Percentiles rank a stretch among this genome's conserved stretches.
Evolutionary conservation across 2,113 vertebrate genomes (phyloP).

Genomic region (Xerus inauris): DNA sequence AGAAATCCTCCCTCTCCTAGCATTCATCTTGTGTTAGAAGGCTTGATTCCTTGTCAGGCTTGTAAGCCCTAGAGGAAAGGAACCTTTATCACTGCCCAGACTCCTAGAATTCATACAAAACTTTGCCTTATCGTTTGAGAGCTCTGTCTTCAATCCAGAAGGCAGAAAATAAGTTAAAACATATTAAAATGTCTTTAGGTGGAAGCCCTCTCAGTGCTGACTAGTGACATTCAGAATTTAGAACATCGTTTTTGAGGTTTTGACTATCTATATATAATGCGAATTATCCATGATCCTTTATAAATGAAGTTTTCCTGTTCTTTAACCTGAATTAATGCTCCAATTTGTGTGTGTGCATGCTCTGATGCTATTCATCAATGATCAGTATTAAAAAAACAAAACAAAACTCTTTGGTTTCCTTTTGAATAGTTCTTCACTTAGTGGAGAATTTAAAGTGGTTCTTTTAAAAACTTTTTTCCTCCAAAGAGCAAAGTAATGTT

Average conservation of each 20-base stretch:
- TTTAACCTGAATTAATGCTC: not conserved
- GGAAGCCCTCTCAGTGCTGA: not conserved
- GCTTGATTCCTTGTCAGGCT: not conserved
- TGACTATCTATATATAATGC: not conserved
- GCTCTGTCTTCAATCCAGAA: not conserved
- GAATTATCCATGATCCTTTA: constrained; percentile 4
- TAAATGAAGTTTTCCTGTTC: not conserved
- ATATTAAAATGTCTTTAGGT: not conserved
- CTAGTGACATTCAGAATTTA: not conserved
- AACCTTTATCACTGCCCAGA: not conserved
- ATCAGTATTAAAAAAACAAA: not conserved
- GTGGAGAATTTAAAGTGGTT: constrained; percentile 48
- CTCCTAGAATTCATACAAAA: not conserved
- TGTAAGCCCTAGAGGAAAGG: not conserved
- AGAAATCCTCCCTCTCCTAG: not conserved
- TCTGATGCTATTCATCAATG: constrained; percentile 13
- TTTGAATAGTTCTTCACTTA: constrained; percentile 35
- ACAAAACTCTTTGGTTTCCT: constrained; percentile 1
- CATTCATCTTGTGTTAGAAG: not conserved
- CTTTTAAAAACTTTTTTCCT: not conserved
- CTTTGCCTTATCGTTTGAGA: not conserved
- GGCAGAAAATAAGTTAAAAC: constrained; percentile 1
- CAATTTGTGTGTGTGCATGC: not conserved
- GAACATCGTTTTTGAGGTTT: constrained; percentile 12
- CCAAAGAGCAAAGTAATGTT: not conserved